Base-by-base conservation (phyloP, 35 echinoderm and acorn worm species). In the Lytechinus pictus region DNA sequence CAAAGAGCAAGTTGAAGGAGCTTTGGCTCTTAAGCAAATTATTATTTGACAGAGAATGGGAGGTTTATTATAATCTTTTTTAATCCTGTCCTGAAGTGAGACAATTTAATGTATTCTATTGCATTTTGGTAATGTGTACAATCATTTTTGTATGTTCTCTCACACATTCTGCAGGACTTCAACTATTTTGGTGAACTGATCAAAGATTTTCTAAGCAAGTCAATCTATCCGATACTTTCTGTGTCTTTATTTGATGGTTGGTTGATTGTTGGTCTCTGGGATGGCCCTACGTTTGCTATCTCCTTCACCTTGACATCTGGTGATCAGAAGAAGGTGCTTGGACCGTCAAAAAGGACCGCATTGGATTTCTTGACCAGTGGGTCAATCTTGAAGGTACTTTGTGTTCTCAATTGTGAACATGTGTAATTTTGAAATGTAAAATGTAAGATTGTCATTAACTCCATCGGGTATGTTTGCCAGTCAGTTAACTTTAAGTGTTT, bases 111-210 rank as follows among this genome's bases (percentile, higher is more conserved):
- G 55, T 57, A 11, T 57, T 57, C 4, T 9, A 71, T 19, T 19
- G 16, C 5, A 71, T 71, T 19, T 57, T 57, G 8, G 11, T 71
- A 19, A 71, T 71, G 4, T 71, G 4, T 71, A 71, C 14, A 44
- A n/a, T 44, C 2, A 44, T 44, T 44, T 44, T 44, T 44, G 0
- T 44, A 44, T 71, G 61, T 79, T 16, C n/a, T 14, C 4, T 79
- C 21, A 24, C 21, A 79, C n/a, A 79, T 7, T 19, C 16, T 79
- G 66, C 66, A 79, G 66, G 66, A 79, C 19, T 24, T 19, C 19
- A 79, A 24, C 66, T 79, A 79, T 79, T 79, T 79, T n/a, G 66
- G 66, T 79, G 14, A 79, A 79, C n/a, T 79, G 66, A 79, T 79
- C 21, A n/a, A 79, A n/a, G 66, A 79, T 16, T 79, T 79, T 79